phyloP scores from a whole-genome alignment of 2,113 vertebrate species.

The Tylochromis polylepis region DNA sequence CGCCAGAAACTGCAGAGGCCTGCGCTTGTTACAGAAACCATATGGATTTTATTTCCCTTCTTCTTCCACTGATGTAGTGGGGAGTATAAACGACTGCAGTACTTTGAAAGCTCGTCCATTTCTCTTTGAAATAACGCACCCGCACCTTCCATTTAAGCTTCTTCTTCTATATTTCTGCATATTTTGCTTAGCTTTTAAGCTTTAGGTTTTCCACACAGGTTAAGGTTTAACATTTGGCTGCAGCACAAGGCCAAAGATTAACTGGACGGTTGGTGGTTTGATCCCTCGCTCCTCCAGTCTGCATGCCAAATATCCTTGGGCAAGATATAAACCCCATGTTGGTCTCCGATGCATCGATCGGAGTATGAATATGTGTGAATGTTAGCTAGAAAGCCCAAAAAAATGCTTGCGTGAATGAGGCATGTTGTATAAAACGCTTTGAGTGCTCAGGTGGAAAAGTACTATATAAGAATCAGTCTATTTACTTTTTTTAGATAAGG shows the following conservation, averaged over 20 bases:
- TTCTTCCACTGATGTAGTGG: neutral
- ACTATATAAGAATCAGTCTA: no score
- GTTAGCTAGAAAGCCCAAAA: neutral
- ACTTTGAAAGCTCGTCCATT: neutral
- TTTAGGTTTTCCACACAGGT: neutral
- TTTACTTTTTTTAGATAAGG: neutral
- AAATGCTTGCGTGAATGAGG: fast-evolving
- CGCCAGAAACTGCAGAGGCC: neutral
- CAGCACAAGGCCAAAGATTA: neutral
- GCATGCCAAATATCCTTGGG: neutral
- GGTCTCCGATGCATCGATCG: fast-evolving
- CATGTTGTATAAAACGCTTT: neutral
- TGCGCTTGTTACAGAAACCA: neutral
- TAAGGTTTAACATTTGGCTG: neutral
- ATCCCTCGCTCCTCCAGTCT: neutral
- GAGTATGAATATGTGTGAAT: neutral
- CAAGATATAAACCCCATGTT: neutral
- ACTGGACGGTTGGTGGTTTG: neutral
- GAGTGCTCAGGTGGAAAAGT: neutral
- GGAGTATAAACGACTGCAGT: fast-evolving
- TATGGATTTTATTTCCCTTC: neutral
- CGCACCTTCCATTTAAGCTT: neutral
- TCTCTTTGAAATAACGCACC: neutral
- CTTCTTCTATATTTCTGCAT: neutral
- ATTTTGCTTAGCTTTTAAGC: neutral